phyloP scores from a whole-genome alignment of 2,113 vertebrate species.

The Salvelinus namaycush region DNA sequence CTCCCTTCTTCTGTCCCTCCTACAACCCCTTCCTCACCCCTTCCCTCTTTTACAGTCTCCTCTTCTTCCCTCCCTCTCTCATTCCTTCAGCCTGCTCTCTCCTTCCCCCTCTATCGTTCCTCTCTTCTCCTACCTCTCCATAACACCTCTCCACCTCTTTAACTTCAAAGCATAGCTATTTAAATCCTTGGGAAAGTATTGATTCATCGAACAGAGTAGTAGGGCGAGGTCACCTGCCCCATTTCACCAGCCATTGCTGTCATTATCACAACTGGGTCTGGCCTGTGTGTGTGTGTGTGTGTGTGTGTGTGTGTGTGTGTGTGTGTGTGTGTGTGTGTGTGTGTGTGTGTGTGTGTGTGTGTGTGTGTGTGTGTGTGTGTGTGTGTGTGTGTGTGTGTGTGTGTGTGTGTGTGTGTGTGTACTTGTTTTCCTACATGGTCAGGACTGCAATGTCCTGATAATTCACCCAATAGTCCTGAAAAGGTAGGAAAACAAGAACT shows the following conservation, averaged over 20 bases:
- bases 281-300: not conserved
- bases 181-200: conserved; percentile 69
- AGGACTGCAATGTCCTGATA: too few species aligned
- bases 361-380: too few species aligned
- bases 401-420: too few species aligned
- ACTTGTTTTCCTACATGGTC: too few species aligned
- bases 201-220: conserved; percentile 58
- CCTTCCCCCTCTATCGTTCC: not conserved
- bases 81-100: not conserved
- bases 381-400: too few species aligned
- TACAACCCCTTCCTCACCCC: not conserved
- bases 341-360: not conserved
- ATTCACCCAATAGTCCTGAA: too few species aligned
- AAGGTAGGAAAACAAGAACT: too few species aligned
- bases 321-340: too few species aligned
- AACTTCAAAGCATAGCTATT: conserved; percentile 64
- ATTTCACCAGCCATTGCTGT: conserved; percentile 18
- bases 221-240: conserved; percentile 61
- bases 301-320: not conserved
- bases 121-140: conserved; percentile 23
- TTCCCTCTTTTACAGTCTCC: not conserved
- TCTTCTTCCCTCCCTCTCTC: not conserved
- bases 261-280: conserved; percentile 8
- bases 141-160: conserved; percentile 26
- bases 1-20: not conserved